These are phyloP conservation scores for Metalampra italica DNA, from an alignment of 2,888 invertebrate genomes.

Conservation along the genomic window DNA sequence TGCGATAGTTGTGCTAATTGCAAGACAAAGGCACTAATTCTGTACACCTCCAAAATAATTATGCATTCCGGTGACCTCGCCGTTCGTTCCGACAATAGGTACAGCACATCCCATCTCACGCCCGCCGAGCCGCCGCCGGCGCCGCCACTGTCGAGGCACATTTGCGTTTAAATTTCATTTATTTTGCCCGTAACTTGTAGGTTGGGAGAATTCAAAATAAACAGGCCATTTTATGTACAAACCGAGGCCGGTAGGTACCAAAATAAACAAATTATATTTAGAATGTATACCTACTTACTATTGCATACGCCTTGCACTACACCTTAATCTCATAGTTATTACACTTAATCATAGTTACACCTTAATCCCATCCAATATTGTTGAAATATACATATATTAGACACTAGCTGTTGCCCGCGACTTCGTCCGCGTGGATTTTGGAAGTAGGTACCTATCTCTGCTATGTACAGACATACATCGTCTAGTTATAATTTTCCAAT, in stretches of 20 bases:
- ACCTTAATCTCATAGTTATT: no score
- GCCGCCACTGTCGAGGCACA: slow-evolving; percentile 3
- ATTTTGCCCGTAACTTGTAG: slow-evolving; percentile 48
- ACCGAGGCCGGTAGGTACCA: slow-evolving; percentile 44
- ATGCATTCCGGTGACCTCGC: slow-evolving; percentile 35
- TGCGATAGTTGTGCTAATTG: slow-evolving; percentile 21
- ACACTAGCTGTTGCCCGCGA: no score
- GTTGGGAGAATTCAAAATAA: slow-evolving; percentile 60
- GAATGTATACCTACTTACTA: no score
- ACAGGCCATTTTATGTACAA: slow-evolving; percentile 56
- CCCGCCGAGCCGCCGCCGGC: not conserved
- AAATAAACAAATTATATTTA: slow-evolving; percentile 30
- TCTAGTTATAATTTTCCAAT: no score
- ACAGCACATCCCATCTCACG: slow-evolving; percentile 14
- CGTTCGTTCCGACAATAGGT: slow-evolving; percentile 24
- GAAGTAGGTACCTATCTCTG: no score
- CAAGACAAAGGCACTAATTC: slow-evolving; percentile 38
- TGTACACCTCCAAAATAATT: slow-evolving; percentile 29
- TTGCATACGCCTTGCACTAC: no score
- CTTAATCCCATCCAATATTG: no score
- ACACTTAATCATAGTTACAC: no score
- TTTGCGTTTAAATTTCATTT: slow-evolving; percentile 25
- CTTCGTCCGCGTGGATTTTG: no score
- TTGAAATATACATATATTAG: no score
- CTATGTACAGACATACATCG: no score